These are phyloP conservation scores for Bimastos eiseni DNA, from an alignment of 2,888 invertebrate genomes.

Conservation along the genomic window DNA sequence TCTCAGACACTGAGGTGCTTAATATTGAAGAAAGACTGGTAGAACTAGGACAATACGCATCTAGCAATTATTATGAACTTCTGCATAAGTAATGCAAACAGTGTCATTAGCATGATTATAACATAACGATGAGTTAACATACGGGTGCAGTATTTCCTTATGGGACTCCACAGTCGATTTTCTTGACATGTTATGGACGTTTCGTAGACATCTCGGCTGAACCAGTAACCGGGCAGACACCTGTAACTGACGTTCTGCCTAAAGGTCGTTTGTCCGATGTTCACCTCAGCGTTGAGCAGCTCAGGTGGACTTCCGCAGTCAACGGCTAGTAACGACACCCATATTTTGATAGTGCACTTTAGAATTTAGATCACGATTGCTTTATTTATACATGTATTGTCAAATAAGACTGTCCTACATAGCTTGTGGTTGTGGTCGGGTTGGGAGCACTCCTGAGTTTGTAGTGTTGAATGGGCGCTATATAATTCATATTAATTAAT, in stretches of 20 bases:
- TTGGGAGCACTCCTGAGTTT: no score
- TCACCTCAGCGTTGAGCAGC: neutral
- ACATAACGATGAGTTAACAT: neutral
- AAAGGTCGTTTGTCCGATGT: neutral
- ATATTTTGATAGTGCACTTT: no score
- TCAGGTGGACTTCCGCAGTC: neutral
- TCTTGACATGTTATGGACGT: neutral
- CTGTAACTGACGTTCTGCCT: neutral
- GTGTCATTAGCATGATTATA: neutral
- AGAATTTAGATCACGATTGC: neutral
- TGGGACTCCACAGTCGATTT: neutral
- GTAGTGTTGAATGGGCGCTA: no score
- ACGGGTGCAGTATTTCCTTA: neutral
- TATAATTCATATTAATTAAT: no score
- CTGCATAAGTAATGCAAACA: neutral
- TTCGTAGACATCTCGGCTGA: slow-evolving; percentile 31
- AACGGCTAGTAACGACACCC: neutral
- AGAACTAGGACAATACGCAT: no score
- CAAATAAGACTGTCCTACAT: no score
- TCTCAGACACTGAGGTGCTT: no score
- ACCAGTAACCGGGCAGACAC: slow-evolving; percentile 31
- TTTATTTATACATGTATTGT: no score
- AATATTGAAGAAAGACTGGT: no score
- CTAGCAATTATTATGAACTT: no score
- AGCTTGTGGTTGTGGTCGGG: no score